A percentile compares a stretch with the other conserved stretches of the same genome.
These are phyloP conservation scores for Suillia variegata DNA, from an alignment of 2,888 invertebrate genomes.

Conservation along the genomic window DNA sequence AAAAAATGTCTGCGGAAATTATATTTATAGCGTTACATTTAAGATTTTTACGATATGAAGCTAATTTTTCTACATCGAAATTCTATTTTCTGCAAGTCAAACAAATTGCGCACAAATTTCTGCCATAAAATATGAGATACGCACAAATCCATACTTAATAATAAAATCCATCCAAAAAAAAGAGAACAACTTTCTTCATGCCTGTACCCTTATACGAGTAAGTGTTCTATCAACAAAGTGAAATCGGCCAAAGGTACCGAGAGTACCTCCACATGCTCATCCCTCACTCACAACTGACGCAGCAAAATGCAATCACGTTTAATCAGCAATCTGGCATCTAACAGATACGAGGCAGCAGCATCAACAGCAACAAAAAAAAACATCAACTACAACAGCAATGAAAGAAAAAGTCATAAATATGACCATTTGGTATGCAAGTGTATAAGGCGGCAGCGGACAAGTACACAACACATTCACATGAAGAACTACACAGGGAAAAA, in stretches of 20 bases:
- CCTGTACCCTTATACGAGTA: no score
- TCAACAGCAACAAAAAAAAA: slow-evolving; percentile 8
- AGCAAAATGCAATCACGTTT: slow-evolving; percentile 55
- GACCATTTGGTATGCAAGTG: slow-evolving; percentile 27
- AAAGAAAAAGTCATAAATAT: slow-evolving; percentile 41
- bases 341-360: slow-evolving; percentile 15
- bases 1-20: no score
- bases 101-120: slow-evolving; percentile 45
- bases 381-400: neutral
- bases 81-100: slow-evolving; percentile 27
- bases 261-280: slow-evolving; percentile 1
- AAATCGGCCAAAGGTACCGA: no score
- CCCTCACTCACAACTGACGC: slow-evolving; percentile 40
- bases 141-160: slow-evolving; percentile 36
- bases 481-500: slow-evolving; percentile 11
- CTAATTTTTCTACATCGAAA: slow-evolving; percentile 22
- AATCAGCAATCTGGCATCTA: slow-evolving; percentile 51
- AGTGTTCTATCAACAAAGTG: no score
- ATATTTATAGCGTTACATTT: no score
- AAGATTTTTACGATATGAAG: slow-evolving; percentile 28
- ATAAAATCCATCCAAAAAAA: slow-evolving; percentile 13
- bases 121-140: slow-evolving; percentile 41
- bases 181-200: no score
- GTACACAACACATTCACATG: slow-evolving; percentile 17
- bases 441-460: slow-evolving; percentile 15